Evolutionary conservation across 2,888 invertebrate species (phyloP).

Genomic region (Phymatocera aterrima): DNA sequence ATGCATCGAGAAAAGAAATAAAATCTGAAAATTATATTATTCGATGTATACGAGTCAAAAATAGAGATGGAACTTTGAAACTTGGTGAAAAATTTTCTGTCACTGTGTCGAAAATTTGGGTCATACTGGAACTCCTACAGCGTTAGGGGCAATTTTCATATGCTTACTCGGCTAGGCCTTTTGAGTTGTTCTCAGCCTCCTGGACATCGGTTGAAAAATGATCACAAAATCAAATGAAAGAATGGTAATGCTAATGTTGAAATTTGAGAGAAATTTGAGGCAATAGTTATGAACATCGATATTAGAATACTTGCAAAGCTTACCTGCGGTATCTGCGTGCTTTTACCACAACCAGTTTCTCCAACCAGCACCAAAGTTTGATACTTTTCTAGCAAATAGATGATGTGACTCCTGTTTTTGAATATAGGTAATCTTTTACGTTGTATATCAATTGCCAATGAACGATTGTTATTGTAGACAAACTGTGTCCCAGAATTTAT

Average conservation of each 20-base stretch:
- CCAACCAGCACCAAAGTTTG: conserved; percentile 93
- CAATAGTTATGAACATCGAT: neutral
- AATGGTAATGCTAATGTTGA: neutral
- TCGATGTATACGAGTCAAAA: too few relatives aligned
- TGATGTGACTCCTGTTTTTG: conserved; percentile 89
- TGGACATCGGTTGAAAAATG: too few relatives aligned
- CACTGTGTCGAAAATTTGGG: too few relatives aligned
- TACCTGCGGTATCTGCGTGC: conserved; percentile 96
- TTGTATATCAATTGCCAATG: conserved; percentile 90
- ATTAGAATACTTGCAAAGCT: conserved; percentile 59
- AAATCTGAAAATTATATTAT: too few relatives aligned
- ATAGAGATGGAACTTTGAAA: too few relatives aligned
- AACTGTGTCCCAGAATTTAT: conserved; percentile 80
- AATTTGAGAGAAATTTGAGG: neutral
- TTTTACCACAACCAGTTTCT: conserved; percentile 97
- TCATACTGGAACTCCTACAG: too few relatives aligned
- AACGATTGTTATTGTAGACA: conserved; percentile 90
- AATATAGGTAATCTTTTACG: conserved; percentile 91
- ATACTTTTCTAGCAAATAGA: conserved; percentile 92
- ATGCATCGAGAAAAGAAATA: too few relatives aligned
- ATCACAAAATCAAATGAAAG: too few relatives aligned
- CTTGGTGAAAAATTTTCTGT: too few relatives aligned
- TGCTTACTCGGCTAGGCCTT: too few relatives aligned
- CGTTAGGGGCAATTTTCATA: too few relatives aligned
- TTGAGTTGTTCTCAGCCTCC: too few relatives aligned